Evolutionary conservation across 1,140 invertebrate genomes (phyloP).

Genomic region (Laupala kohalensis): DNA sequence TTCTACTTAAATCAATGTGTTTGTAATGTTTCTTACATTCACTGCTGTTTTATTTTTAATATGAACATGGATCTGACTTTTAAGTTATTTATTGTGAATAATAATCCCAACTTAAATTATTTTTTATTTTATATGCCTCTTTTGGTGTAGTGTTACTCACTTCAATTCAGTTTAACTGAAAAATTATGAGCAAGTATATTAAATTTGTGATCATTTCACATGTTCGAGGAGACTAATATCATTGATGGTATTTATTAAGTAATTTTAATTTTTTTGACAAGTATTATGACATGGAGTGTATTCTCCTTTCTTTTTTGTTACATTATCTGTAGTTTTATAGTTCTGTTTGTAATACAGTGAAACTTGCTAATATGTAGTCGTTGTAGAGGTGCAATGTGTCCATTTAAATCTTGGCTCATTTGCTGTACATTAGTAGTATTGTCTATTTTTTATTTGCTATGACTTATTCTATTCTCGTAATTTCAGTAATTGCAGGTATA

Average conservation of each 20-base stretch:
- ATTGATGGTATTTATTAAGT: neutral
- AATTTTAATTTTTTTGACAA: neutral
- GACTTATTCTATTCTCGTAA: too few species aligned
- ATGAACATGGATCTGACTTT: neutral
- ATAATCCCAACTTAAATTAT: neutral
- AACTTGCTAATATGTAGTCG: neutral
- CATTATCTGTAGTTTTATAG: neutral
- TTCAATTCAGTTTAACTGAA: neutral
- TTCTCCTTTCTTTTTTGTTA: neutral
- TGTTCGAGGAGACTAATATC: neutral
- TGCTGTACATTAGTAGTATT: too few species aligned
- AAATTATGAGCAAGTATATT: neutral
- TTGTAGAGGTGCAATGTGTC: neutral
- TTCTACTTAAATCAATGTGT: neutral
- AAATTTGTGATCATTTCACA: neutral
- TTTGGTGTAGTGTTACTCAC: neutral
- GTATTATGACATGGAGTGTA: neutral
- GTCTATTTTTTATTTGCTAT: too few species aligned
- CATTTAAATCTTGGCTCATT: neutral
- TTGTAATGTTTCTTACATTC: neutral
- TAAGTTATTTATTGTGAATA: neutral
- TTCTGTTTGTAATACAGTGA: neutral
- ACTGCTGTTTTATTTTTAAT: neutral
- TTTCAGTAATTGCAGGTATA: too few species aligned
- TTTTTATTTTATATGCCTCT: neutral